Base-by-base conservation (phyloP, 2,113 vertebrate species). In the Dipodomys ordii region DNA sequence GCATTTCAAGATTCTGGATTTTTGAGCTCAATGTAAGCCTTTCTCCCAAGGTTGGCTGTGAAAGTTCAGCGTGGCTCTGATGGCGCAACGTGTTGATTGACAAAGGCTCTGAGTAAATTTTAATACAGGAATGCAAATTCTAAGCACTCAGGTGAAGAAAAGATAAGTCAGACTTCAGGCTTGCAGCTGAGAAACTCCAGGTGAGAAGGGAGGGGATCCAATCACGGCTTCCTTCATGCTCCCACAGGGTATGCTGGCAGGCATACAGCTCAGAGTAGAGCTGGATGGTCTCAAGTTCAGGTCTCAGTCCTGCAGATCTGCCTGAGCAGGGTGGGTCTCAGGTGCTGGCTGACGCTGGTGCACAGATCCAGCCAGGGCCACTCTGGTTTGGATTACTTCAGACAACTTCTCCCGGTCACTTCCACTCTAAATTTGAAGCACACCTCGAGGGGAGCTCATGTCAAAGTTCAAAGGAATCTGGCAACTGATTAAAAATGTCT, bases 391-490 rank as follows among this genome's bases (percentile, higher is more conserved):
- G 49, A 82, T 87, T 60, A 90, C 53, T n/a, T 87, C 78, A 78
- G 62, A 35, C n/a, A 4, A 7, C 30, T 86, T 92, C 72, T 95
- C 44, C 28, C 1, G 1, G 67, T 32, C 8, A 32, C 81, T 64
- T 93, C 72, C 65, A 77, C 46, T 65, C 57, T 71, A 84, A 88
- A 88, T 92, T 76, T 88, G 57, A 95, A 95, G 83, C 81, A 60
- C 68, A 90, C 71, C 73, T 83, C 32, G n/a, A 87, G 27, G 32
- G 64, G 39, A 87, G 16, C 64, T 79, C 12, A 13, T 3, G 77
- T 71, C 20, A 39, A 90, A 92, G 49, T 91, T 89, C 92, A 97
- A 91, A 97, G 87, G 77, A 94, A 2, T n/a, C 27, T 94, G 73
- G 46, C 49, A 89, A 94, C 83, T 73, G 80, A 89, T 91, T 92